Conservation (phyloP, 1,140 invertebrate genomes). For the Oedothorax gibbosus region DNA sequence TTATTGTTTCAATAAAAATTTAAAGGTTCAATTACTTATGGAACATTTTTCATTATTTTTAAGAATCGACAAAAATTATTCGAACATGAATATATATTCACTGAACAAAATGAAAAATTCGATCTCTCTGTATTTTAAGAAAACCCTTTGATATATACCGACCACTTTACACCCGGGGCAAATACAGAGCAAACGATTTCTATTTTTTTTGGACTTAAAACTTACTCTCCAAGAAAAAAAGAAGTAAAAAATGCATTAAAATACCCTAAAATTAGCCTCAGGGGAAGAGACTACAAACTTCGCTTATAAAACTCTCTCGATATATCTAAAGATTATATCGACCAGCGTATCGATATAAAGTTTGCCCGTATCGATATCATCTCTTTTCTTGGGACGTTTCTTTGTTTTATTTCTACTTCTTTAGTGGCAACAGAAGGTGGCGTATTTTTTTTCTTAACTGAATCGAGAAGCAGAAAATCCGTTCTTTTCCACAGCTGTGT, state of each 20-base stretch:
- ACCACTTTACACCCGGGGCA: neutral
- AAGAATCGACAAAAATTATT: too few species aligned
- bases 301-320: neutral
- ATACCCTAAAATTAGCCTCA: neutral
- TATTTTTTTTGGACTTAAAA: conserved; percentile 21
- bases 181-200: neutral
- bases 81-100: too few species aligned
- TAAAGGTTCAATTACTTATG: too few species aligned
- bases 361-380: neutral
- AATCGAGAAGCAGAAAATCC: conserved; percentile 23
- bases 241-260: neutral
- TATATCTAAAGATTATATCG: conserved; percentile 14
- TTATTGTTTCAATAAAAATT: too few species aligned
- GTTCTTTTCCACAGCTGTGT: conserved; percentile 26
- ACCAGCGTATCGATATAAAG: conserved; percentile 41
- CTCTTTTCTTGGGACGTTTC: neutral
- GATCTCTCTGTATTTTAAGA: too few species aligned
- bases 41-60: too few species aligned
- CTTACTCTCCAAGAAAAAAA: neutral
- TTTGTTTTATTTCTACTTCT: neutral
- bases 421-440: conserved; percentile 32
- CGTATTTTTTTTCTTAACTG: conserved; percentile 19
- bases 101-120: too few species aligned
- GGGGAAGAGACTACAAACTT: conserved; percentile 2
- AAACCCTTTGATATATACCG: neutral